phyloP scores from a whole-genome alignment of 2,113 vertebrate genomes.

The Otocyon megalotis region DNA sequence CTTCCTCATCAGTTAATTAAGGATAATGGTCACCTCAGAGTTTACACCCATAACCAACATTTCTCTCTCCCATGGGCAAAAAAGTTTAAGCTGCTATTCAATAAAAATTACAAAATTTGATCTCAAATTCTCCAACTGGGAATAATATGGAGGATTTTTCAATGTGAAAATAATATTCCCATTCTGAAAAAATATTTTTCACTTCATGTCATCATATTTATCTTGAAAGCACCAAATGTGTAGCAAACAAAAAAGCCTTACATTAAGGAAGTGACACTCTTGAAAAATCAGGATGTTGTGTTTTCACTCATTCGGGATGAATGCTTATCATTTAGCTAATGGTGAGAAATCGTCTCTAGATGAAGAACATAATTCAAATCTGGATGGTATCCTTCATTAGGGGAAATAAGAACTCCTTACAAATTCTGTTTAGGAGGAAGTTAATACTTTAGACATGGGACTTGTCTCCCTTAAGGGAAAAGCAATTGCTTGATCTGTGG shows the following conservation, averaged over 20 bases:
- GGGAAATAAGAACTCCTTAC: background rate
- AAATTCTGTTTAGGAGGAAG: background rate
- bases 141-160: background rate
- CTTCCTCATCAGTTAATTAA: background rate
- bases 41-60: background rate
- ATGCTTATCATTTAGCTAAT: background rate
- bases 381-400: background rate
- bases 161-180: background rate
- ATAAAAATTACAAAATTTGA: slow-evolving; percentile 30
- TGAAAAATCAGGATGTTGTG: background rate
- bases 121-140: background rate
- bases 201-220: background rate
- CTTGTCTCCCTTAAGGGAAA: slow-evolving; percentile 10
- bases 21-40: background rate
- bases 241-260: background rate
- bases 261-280: background rate
- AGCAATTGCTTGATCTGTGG: background rate
- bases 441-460: background rate
- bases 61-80: background rate
- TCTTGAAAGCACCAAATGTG: background rate
- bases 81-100: background rate
- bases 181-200: background rate
- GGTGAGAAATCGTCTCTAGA: slow-evolving; percentile 5
- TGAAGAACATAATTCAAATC: slow-evolving; percentile 10
- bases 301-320: background rate